Conservation (phyloP, 1,140 invertebrate species). For the Palaemon carinicauda region DNA sequence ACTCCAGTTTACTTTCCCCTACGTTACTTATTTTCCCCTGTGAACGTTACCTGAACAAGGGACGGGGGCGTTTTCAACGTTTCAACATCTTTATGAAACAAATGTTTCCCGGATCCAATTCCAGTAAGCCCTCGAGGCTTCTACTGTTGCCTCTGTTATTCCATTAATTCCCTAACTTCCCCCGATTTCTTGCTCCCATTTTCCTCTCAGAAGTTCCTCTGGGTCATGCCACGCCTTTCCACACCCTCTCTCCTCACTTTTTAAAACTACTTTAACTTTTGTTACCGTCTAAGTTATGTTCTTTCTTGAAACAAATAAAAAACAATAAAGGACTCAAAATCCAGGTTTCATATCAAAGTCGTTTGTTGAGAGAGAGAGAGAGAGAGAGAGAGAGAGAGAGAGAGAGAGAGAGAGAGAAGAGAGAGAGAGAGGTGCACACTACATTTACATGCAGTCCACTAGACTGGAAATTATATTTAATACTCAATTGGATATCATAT, state of each 20-base stretch:
- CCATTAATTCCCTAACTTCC: neutral
- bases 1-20: neutral
- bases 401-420: neutral
- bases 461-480: no score
- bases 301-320: neutral
- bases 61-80: no score
- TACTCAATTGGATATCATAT: no score
- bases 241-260: neutral
- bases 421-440: neutral
- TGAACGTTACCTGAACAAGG: no score
- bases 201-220: neutral
- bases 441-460: neutral
- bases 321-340: neutral
- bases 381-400: slow-evolving; percentile 2
- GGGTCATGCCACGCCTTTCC: neutral
- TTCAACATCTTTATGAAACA: no score
- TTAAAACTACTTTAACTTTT: neutral
- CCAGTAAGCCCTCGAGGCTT: no score
- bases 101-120: no score
- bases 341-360: no score
- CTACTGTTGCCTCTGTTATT: no score
- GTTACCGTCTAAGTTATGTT: neutral
- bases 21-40: neutral
- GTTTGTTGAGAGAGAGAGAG: neutral
- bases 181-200: neutral